These are phyloP conservation scores for Drosophila buzzatii DNA, from an alignment of 2,888 invertebrate species.

Conservation along the genomic window DNA sequence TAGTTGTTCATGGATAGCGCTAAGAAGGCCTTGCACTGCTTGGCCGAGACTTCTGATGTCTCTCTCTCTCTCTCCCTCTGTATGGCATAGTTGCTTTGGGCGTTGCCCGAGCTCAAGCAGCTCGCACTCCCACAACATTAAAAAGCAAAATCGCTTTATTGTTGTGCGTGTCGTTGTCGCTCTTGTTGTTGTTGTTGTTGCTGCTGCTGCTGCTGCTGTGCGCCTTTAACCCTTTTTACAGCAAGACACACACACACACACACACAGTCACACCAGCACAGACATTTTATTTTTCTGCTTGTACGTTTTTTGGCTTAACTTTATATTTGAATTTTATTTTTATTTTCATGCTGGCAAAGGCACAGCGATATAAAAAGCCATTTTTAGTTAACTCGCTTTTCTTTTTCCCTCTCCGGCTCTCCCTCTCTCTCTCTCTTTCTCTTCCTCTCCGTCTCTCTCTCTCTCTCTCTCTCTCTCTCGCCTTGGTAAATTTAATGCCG, in stretches of 20 bases:
- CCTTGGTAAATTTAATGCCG: conserved; percentile 71
- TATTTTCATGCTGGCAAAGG: conserved; percentile 73
- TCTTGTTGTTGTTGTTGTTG: conserved; percentile 45
- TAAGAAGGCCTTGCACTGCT: not conserved
- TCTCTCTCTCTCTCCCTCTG: not conserved
- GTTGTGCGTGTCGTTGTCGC: conserved; percentile 55
- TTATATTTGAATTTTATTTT: conserved; percentile 80
- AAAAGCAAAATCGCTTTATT: conserved; percentile 71
- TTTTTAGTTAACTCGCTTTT: conserved; percentile 66
- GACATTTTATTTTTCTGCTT: conserved; percentile 67
- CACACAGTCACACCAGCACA: conserved; percentile 11
- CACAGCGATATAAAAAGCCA: conserved; percentile 76
- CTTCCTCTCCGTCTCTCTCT: not conserved
- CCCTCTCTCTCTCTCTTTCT: not conserved
- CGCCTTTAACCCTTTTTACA: conserved; percentile 72
- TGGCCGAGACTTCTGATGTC: not conserved
- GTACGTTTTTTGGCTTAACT: conserved; percentile 72
- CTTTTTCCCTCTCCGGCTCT: conserved; percentile 5
- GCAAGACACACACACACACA: conserved; percentile 17
- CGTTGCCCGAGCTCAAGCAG: conserved; percentile 42
- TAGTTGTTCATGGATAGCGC: not conserved
- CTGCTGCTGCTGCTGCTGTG: conserved; percentile 28
- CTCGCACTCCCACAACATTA: conserved; percentile 60
- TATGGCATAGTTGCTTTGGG: conserved; percentile 27
- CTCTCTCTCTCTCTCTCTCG: conserved; percentile 19